Percentiles rank a stretch among this genome's conserved stretches.
Evolutionary conservation across 2,888 invertebrate genomes (phyloP).

Genomic region (Coronaproctus castanopsis): DNA sequence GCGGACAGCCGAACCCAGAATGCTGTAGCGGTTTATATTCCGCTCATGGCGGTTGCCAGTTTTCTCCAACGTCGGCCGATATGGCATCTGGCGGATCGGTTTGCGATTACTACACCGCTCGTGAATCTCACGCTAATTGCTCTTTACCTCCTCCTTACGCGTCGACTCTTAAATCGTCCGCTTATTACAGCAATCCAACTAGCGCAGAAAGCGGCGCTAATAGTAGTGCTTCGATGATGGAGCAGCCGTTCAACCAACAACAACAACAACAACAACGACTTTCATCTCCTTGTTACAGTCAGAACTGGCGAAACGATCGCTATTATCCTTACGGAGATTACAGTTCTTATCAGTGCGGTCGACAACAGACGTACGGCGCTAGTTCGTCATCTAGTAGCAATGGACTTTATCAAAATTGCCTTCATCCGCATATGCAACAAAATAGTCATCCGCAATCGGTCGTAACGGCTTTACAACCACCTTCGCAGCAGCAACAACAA

Average conservation of each 20-base stretch:
- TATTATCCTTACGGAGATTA: slow-evolving; percentile 22
- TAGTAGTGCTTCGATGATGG: background rate
- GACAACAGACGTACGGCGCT: background rate
- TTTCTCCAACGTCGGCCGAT: background rate
- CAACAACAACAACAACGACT: background rate
- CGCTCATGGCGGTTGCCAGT: background rate
- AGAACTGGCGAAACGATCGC: slow-evolving; percentile 6
- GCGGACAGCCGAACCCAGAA: background rate
- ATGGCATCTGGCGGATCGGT: background rate
- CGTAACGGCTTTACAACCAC: background rate
- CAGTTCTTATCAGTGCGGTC: background rate
- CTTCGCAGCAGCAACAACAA: background rate
- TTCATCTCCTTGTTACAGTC: background rate
- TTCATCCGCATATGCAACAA: background rate
- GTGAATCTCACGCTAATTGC: background rate
- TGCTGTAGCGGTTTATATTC: background rate
- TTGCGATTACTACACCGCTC: background rate
- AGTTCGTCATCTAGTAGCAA: too few species aligned
- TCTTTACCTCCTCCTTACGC: background rate
- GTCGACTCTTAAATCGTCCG: background rate
- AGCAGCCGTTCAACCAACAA: background rate
- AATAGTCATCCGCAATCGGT: background rate
- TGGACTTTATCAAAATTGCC: background rate
- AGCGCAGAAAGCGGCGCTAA: background rate
- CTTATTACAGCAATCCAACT: background rate